Conservation (phyloP, 2,113 vertebrate genomes). For the Pseudopodoces humilis region DNA sequence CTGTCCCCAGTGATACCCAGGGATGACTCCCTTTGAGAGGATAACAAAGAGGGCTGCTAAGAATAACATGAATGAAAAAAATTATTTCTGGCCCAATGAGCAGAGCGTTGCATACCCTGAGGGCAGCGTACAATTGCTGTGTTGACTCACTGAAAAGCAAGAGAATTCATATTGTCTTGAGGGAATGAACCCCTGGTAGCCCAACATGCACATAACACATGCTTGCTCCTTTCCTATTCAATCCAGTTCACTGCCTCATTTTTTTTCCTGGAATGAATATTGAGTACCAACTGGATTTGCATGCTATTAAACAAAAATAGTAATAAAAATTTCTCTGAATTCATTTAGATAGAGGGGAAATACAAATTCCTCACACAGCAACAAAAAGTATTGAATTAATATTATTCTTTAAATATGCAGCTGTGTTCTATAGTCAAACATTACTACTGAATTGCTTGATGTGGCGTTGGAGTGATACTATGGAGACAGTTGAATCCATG, state of each 20-base stretch:
- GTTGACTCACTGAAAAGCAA: conserved; percentile 6
- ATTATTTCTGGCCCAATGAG: neutral
- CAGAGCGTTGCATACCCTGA: neutral
- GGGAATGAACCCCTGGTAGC: neutral
- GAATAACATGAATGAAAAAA: conserved; percentile 33
- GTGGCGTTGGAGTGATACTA: neutral
- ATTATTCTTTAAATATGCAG: neutral
- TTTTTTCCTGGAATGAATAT: neutral
- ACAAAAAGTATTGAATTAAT: neutral
- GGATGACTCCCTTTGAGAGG: neutral
- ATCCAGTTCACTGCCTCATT: neutral
- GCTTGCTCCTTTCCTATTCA: neutral
- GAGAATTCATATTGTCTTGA: neutral
- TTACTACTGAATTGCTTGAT: neutral
- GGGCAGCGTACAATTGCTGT: neutral
- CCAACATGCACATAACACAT: neutral
- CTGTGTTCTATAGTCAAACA: neutral
- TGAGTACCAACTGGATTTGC: neutral
- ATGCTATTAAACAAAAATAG: neutral
- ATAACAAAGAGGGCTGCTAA: neutral
- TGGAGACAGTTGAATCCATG: neutral
- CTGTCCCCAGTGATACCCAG: neutral
- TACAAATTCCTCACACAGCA: neutral
- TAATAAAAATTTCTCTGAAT: neutral
- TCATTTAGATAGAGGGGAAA: neutral